Evolutionary conservation across 1,140 invertebrate genomes (phyloP), one percentile per base, ranked within the genome.

Genomic region (Phenacoccus solenopsis): DNA sequence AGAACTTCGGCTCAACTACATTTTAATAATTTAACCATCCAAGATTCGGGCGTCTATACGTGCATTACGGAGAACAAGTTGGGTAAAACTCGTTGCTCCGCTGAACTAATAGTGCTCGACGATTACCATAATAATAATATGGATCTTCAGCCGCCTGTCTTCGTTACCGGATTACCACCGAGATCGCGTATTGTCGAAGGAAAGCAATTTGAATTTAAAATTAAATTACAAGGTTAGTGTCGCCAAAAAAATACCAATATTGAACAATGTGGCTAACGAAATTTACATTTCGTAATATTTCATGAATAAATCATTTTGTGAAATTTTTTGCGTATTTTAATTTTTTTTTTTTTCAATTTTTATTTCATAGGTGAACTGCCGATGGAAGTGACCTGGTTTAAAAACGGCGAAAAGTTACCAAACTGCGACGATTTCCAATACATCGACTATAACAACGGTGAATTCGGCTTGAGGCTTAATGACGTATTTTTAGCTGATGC

Each of bases 41-140:
- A 76, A 1, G 86, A 88, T 75, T 79, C 82, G 22, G 86, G 85
- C 22, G 75, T 81, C 67, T 94, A 94, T 75, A 86, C 85, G 1
- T 90, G 89, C 76, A 84, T 89, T 67, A 86, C 88, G 3, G 83
- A 83, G 22, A 90, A 90, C 77, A 80, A 82, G 61, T 80, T 82
- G 56, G 89, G 88, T 20, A 84, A 81, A 68, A 82, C 81, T 16
- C 81, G 81, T 24, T 84, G 84, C 59, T 80, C 80, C 25, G 83
- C 83, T 7, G 79, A 80, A 69, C 73, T 88, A 10, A 72, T 73
- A 5, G 79, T 84, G 0, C 70, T 81, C 12, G 73, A 69, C 13
- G 49, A 70, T 13, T 70, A 72, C 28, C 70, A 73, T 22, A 72
- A 73, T 13, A 69, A 56, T 35, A 72, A 73, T 0, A 70, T 73